Evolutionary conservation across 2,113 vertebrate genomes (phyloP), one percentile per base, ranked within the genome.

Genomic region (Hypanus sabinus): DNA sequence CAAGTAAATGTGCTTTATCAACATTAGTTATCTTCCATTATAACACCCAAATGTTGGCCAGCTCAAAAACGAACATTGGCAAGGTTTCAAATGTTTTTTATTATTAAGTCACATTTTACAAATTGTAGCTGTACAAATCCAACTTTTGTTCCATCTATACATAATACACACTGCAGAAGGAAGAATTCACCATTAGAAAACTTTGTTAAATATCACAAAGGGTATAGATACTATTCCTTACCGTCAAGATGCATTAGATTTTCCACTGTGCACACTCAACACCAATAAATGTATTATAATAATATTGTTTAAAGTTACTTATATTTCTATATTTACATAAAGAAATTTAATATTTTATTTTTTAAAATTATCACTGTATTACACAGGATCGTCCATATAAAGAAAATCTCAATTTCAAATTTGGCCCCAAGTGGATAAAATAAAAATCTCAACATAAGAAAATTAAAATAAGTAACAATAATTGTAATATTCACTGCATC

Each of bases 181-280:
- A 65, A n/a, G 14, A 91, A 16, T 30, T 36, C 62, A 91, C n/a
- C 68, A 70, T 70, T 10, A 70, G 30, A 91, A 91, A 91, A 62
- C n/a, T 62, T 71, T 22, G 8, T 38, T n/a, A 71, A 36, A 38
- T 38, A 22, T 92, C 18, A 36, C n/a, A 46, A 30, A 30, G 55
- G 11, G 33, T 90, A 11, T 90, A 90, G 65, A 90, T 83, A 83
- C 55, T 27, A 92, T 71, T 92, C 12, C 90, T 18, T 80, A 80
- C 36, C 10, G 38, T 38, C 33, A 92, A 92, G 70, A 92, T 24
- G 71, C 38, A 18, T 71, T 71, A 24, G 62, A 10, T 92, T 92
- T 33, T 33, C 38, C 38, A 38, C 22, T 71, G 24, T 38, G 20
- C 33, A 92, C 4, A 14, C 68, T 36, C 38, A 36, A 5, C 8